A percentile compares a stretch with the other conserved stretches of the same genome.
Conservation (phyloP, 1,140 invertebrate species). For the Leguminivora glycinivorella region DNA sequence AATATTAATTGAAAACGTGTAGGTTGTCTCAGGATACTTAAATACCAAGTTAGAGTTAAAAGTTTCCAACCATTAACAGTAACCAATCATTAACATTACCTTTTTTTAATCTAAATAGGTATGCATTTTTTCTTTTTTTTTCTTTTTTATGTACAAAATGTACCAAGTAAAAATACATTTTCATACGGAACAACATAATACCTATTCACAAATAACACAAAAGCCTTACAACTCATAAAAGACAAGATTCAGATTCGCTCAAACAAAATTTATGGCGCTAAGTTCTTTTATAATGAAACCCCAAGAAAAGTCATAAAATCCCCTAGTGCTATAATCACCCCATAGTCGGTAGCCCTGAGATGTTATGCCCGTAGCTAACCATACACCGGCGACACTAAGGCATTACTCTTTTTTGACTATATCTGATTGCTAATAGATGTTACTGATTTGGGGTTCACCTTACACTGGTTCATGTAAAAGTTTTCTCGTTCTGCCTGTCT, state of each 20-base stretch:
- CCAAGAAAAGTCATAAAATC: constrained; percentile 9
- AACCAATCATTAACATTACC: too few relatives aligned
- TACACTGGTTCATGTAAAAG: background rate
- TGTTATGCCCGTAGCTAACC: background rate
- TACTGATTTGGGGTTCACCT: background rate
- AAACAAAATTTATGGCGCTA: background rate
- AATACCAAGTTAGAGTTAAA: too few relatives aligned
- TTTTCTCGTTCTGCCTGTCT: background rate
- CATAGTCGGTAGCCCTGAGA: constrained; percentile 7
- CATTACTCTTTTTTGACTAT: background rate
- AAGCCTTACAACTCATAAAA: background rate
- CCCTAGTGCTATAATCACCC: constrained; percentile 16
- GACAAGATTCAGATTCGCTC: background rate
- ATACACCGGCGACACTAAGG: background rate
- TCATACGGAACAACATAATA: too few relatives aligned
- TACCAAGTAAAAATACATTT: too few relatives aligned
- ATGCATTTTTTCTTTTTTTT: too few relatives aligned
- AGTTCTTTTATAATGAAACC: constrained; percentile 23
- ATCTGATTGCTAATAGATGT: background rate
- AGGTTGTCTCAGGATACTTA: too few relatives aligned
- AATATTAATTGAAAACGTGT: too few relatives aligned
- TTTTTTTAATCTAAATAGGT: too few relatives aligned
- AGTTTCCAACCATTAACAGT: too few relatives aligned
- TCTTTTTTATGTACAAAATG: too few relatives aligned
- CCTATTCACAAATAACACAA: background rate